These are phyloP conservation scores for Avahi laniger DNA, from an alignment of 2,797 vertebrate genomes.

Conservation along the genomic window DNA sequence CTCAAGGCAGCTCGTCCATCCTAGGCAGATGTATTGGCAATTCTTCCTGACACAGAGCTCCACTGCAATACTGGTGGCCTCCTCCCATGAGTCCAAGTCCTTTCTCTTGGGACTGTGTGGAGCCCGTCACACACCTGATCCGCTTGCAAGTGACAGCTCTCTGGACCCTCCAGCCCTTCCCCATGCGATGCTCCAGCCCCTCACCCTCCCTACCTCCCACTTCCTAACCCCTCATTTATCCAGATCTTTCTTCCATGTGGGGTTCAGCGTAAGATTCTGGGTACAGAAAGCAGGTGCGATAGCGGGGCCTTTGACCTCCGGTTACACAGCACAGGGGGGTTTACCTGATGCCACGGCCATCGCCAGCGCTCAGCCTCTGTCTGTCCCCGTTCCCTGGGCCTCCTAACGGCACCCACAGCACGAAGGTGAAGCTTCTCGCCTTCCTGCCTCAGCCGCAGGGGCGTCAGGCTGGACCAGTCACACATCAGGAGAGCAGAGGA, in stretches of 20 bases:
- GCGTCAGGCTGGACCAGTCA: background rate
- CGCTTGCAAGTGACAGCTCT: too few relatives aligned
- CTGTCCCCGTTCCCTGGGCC: background rate
- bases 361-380: background rate
- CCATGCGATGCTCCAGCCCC: background rate
- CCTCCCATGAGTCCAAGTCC: background rate
- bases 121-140: background rate
- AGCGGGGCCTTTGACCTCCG: background rate
- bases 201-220: background rate
- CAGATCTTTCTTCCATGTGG: background rate
- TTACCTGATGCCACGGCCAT: fast-evolving
- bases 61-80: too few relatives aligned
- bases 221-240: background rate
- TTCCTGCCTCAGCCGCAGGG: background rate
- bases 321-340: fast-evolving
- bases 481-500: background rate
- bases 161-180: background rate
- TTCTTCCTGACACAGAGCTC: background rate
- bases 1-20: background rate
- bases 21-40: too few relatives aligned
- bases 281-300: background rate
- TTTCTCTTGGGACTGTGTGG: background rate
- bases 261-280: background rate
- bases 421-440: background rate
- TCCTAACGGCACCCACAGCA: background rate